Conservation (phyloP, 1,140 invertebrate species). For the Homarus americanus region DNA sequence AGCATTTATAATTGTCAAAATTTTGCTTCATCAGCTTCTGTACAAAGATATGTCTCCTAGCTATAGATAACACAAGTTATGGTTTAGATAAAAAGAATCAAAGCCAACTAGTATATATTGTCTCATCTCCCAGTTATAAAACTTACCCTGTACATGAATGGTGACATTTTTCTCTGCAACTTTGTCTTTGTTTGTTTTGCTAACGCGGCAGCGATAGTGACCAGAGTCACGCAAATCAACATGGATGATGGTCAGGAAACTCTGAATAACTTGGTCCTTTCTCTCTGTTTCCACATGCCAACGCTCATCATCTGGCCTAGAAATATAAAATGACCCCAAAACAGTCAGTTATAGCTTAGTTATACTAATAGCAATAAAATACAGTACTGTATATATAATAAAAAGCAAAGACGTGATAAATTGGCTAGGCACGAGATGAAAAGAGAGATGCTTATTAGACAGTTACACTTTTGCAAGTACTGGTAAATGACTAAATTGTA, state of each 20-base stretch:
- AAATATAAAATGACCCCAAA: background rate
- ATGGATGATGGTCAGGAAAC: conserved; percentile 42
- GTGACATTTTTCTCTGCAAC: conserved; percentile 30
- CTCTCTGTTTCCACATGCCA: conserved; percentile 43
- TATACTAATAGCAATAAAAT: background rate
- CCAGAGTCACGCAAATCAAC: conserved; percentile 46
- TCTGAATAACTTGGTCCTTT: conserved; percentile 11
- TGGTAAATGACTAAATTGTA: too few species aligned
- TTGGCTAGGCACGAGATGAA: too few species aligned
- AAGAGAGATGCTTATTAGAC: too few species aligned
- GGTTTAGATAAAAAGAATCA: too few species aligned
- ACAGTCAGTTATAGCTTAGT: background rate
- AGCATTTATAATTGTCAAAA: background rate
- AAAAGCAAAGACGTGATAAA: too few species aligned
- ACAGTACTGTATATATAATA: background rate
- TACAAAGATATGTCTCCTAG: too few species aligned
- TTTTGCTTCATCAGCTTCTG: too few species aligned
- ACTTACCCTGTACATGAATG: conserved; percentile 53
- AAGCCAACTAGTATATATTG: too few species aligned
- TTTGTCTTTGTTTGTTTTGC: conserved; percentile 55
- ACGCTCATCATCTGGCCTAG: conserved; percentile 43
- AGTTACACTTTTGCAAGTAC: too few species aligned
- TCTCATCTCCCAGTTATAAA: background rate
- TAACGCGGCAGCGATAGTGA: conserved; percentile 47
- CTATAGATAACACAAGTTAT: too few species aligned